These are phyloP conservation scores for Neoitamus cyanurus DNA, from an alignment of 2,888 invertebrate species.

Conservation along the genomic window DNA sequence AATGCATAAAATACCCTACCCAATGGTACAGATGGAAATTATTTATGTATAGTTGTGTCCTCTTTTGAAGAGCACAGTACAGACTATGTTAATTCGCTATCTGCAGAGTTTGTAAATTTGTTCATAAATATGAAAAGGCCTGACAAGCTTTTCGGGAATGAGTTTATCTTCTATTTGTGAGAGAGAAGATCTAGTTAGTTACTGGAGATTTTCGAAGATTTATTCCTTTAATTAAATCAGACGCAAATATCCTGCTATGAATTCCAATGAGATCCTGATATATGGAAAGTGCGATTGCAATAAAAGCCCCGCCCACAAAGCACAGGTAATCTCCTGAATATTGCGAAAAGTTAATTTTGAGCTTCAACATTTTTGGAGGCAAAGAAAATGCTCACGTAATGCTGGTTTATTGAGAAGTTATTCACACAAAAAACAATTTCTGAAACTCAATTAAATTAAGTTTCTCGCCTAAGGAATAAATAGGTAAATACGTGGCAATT, in stretches of 20 bases:
- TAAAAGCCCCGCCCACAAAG: background rate
- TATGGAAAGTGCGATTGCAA: background rate
- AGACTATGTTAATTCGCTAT: too few species aligned
- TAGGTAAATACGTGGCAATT: background rate
- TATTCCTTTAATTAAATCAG: background rate
- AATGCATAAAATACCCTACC: too few species aligned
- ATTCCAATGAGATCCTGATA: background rate
- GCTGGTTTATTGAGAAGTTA: background rate
- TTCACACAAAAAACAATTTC: background rate
- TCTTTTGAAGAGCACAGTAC: too few species aligned
- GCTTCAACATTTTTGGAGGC: background rate
- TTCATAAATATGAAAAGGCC: too few species aligned
- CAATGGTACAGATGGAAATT: too few species aligned
- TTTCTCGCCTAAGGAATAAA: background rate
- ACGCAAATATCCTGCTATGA: background rate
- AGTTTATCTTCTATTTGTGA: too few species aligned
- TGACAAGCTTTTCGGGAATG: too few species aligned
- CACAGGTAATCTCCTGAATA: background rate
- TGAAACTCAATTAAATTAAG: background rate
- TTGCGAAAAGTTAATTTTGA: too few species aligned
- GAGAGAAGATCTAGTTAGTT: too few species aligned
- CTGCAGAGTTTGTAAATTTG: too few species aligned
- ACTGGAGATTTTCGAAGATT: background rate
- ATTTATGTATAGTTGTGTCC: too few species aligned
- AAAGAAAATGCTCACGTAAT: background rate